Conservation (phyloP, 2,797 vertebrate species). For the Falco concolor region DNA sequence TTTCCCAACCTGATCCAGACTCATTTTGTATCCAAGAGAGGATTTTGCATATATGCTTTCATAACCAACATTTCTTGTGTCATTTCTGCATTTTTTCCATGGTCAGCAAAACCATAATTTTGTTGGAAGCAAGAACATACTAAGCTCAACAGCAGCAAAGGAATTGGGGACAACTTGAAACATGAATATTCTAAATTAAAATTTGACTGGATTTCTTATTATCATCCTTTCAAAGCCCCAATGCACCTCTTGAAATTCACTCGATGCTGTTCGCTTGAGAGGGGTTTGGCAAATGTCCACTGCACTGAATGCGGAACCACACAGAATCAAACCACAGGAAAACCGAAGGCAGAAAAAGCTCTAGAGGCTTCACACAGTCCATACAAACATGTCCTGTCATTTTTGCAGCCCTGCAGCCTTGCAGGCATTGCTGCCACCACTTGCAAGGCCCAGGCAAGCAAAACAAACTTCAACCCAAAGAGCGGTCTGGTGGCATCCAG, state of each 20-base stretch:
- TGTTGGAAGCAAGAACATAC: background rate
- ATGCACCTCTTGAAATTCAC: background rate
- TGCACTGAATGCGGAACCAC: background rate
- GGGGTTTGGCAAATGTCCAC: accelerated
- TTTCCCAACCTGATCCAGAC: background rate
- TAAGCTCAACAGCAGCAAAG: background rate
- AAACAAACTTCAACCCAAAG: background rate
- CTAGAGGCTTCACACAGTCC: background rate
- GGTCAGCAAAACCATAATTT: background rate
- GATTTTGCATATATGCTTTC: background rate
- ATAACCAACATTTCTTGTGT: background rate
- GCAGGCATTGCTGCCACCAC: background rate
- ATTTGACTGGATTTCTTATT: background rate
- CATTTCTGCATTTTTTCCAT: background rate
- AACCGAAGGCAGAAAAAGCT: background rate
- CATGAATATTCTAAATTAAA: background rate
- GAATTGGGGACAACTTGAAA: background rate
- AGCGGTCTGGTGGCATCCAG: background rate
- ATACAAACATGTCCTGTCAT: background rate
- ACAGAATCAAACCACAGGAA: background rate
- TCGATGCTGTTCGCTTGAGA: accelerated
- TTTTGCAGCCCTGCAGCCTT: background rate
- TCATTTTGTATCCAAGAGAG: background rate
- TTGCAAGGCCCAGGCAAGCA: background rate
- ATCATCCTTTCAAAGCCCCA: background rate